A percentile compares a stretch with the other conserved stretches of the same genome.
phyloP scores from a whole-genome alignment of 2,797 vertebrate genomes.

The Pipistrellus pygmaeus region DNA sequence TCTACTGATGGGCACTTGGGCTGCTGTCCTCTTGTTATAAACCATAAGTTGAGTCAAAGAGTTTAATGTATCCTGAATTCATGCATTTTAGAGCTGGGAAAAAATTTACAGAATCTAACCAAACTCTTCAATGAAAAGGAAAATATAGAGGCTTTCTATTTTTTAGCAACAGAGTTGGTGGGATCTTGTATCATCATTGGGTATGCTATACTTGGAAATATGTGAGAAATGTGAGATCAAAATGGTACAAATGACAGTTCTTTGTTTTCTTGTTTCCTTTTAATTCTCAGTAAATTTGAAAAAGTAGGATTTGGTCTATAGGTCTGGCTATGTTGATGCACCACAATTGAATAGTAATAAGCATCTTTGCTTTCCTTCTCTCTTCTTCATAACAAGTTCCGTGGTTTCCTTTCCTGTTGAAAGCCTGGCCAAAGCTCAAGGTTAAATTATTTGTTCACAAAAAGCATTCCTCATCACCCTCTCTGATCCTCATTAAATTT shows the following conservation, averaged over 20 bases:
- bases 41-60: neutral
- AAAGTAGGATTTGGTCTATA: neutral
- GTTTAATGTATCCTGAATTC: neutral
- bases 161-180: neutral
- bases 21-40: neutral
- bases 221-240: neutral
- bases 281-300: neutral
- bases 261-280: neutral
- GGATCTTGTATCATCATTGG: neutral
- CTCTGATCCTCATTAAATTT: neutral
- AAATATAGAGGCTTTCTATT: neutral
- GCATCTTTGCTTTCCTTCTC: neutral
- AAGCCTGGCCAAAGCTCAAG: neutral
- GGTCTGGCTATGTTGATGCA: neutral
- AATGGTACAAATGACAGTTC: neutral
- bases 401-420: neutral
- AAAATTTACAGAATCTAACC: neutral
- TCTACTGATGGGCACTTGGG: neutral
- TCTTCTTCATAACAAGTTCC: neutral
- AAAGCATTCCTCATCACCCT: neutral
- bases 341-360: neutral
- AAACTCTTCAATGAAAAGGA: slow-evolving; percentile 24
- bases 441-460: slow-evolving; percentile 8
- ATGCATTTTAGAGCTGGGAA: neutral
- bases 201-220: neutral